Base-by-base conservation (phyloP, 2,113 vertebrate species). In the Nyctereutes procyonoides region DNA sequence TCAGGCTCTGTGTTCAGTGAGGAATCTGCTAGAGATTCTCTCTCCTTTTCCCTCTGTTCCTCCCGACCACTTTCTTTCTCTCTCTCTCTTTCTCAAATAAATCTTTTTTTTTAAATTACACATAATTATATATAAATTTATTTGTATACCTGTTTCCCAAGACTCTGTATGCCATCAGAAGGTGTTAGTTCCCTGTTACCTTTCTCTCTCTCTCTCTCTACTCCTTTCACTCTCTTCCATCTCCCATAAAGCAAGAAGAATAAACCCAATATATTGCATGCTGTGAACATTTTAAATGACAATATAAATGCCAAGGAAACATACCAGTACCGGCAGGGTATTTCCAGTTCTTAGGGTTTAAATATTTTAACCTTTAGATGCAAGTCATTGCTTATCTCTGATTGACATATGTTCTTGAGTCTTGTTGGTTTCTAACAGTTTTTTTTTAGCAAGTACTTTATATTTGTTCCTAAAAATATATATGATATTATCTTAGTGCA, bases 311-410 rank as follows among this genome's bases (percentile, higher is more conserved):
- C 69, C 76, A 93, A 67, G 84, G 80, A 92, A 90, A 2, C 43
- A 22, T 63, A 77, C 8, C 26, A 80, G 69, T 77, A 48, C 90
- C 60, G 20, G 19, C 83, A 97, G 88, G n/a, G n/a, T 85, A 38
- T 93, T 96, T 95, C 63, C 56, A 96, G 90, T 95, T 84, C 95
- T 92, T 71, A 43, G 69, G 83, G 89, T 90, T 90, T 97, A 97
- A 97, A 98, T 88, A 76, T 48, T 97, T 96, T 96, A 98, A 92
- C 84, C 87, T 98, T 98, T 93, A 92, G 73, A 92, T n/a, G 4
- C 15, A 87, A 95, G 79, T 95, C 62, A 7, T 56, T 93, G 15
- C 88, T 96, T 97, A 87, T 95, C 60, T 88, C 80, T 95, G 90
- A 97, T 22, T 97, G 96, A 56, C 62, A 9, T 80, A 17, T 77